Evolutionary conservation across 92 coral and sea anemone genomes (phyloP), one percentile per base, ranked within the genome.

Genomic region (Epizoanthus illoricatus): DNA sequence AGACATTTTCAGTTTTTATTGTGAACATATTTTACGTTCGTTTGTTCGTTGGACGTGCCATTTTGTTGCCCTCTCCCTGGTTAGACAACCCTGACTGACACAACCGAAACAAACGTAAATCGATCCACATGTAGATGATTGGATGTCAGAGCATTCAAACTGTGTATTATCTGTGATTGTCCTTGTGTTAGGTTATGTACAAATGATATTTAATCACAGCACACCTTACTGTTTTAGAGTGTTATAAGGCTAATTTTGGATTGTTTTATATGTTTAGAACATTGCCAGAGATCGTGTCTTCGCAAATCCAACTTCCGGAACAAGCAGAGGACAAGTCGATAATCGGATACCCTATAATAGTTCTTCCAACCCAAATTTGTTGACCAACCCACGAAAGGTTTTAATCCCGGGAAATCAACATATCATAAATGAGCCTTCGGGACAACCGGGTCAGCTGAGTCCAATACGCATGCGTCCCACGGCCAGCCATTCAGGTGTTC

Each of bases 401-500:
- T 58, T 42, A 33, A 36, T 36, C 54, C 68, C 45, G 40, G 4
- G 17, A 23, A 78, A 64, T 6, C 71, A 63, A 63, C 61, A 56
- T 43, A 36, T 28, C 7, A 40, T 23, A 39, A 78, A 78, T 33
- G 54, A 43, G 43, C 59, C 40, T 0, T 10, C 7, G 17, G 71
- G 59, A 78, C 71, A 62, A 24, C 49, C 82, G 7, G 56, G 33
- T 78, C 82, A 78, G 7, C 82, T 43, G 13, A 62, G 49, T 21
- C 59, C 82, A 21, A 6, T 43, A 58, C 45, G 23, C 60, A 43
- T 63, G 43, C 82, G 3, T n/a, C 61, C 82, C 12, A 20, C 71
- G 11, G 45, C 64, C 5, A 49, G 41, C 43, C 3, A 42, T 5
- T 5, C 24, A 13, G 42, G 60, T 23, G 13, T 41, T 3, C 68